These are phyloP conservation scores for Gadopsis marmoratus DNA, from an alignment of 2,797 vertebrate species.

Conservation along the genomic window DNA sequence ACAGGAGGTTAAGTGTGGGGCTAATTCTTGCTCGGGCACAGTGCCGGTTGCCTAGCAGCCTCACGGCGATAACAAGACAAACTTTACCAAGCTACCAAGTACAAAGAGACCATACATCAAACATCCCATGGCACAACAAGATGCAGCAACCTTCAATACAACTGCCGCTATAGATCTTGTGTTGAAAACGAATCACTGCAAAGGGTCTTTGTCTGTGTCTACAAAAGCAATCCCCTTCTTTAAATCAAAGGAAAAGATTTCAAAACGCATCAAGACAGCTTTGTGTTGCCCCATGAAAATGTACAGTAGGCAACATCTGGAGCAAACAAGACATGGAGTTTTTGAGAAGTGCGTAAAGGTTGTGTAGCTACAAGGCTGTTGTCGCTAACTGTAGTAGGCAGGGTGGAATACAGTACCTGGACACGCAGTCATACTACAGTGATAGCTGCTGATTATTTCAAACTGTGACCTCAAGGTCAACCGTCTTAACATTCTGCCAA, in stretches of 20 bases:
- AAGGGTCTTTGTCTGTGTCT: background rate
- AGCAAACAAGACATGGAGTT: background rate
- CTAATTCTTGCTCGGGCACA: background rate
- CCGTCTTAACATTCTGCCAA: background rate
- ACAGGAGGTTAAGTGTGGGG: background rate
- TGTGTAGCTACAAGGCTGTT: background rate
- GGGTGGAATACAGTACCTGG: background rate
- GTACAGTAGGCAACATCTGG: background rate
- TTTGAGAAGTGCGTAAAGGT: background rate
- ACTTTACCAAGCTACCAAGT: background rate
- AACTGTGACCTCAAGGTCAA: background rate
- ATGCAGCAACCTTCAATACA: background rate
- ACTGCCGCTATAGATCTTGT: background rate
- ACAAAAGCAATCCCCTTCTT: background rate
- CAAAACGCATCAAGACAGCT: background rate
- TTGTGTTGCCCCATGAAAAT: constrained; percentile 6
- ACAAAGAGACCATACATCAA: background rate
- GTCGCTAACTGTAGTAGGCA: too few species aligned
- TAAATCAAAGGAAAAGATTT: background rate
- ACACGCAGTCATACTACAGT: background rate
- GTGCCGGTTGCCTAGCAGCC: constrained; percentile 2
- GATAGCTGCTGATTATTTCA: background rate
- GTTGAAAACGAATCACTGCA: constrained; percentile 2
- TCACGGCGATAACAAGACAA: background rate
- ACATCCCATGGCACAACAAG: background rate